Base-by-base conservation (phyloP, 2,797 vertebrate species). In the Chelmon rostratus region DNA sequence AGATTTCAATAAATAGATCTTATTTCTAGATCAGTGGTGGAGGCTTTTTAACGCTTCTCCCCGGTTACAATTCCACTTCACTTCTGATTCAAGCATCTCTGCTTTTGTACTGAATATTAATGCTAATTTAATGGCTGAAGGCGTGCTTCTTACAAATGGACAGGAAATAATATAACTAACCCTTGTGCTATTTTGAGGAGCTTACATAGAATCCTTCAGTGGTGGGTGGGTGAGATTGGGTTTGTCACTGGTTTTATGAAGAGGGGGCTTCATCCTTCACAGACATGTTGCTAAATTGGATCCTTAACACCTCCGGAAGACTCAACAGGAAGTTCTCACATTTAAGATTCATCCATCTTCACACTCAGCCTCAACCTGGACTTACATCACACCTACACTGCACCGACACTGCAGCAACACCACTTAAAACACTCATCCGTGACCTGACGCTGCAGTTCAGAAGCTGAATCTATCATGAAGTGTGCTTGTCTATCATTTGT, bases 281-380 rank as follows among this genome's bases (percentile, higher is more conserved):
- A 61, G 63, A 49, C 64, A 35, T 56, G 56, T 44, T 70, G 62
- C 71, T 72, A 89, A 86, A 84, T 88, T 58, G 64, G 85, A 78
- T 67, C 50, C 77, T 74, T 23, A 69, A 90, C 89, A 84, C 91
- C 85, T 87, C 77, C 85, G 79, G 71, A 87, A 44, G 53, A 73
- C 68, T 76, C 37, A 73, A 75, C 78, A 85, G 68, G 79, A 85
- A 86, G 71, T 81, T 83, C 68, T 84, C 71, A 70, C 82, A 71
- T 90, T 73, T 86, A 65, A 68, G 58, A 87, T 68, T 62, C 31
- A 46, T 87, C 76, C 37, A 5, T 82, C 76, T 74, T 85, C 82
- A 78, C 72, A 75, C 68, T 80, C 73, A 61, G 33, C 44, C 63
- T 80, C 25, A 67, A 73, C n/a, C 19, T 28, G 33, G 37, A 73